phyloP scores from a whole-genome alignment of 2,888 invertebrate genomes.

The Urechis unicinctus region DNA sequence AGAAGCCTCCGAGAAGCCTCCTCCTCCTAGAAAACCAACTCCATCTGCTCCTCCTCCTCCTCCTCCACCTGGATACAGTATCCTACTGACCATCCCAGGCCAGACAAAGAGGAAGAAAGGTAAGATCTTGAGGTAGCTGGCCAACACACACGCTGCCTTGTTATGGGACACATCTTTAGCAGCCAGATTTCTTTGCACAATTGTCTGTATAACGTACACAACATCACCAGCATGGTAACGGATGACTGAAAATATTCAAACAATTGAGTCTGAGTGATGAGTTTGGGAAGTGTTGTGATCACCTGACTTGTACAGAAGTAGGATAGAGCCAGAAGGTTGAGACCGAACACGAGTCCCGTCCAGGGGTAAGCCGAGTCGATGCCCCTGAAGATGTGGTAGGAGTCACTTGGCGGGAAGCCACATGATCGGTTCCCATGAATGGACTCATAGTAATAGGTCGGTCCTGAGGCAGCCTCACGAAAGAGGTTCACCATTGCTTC shows the following conservation, averaged over 20 bases:
- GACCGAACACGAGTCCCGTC: constrained; percentile 22
- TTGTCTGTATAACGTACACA: constrained; percentile 43
- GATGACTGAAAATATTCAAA: not conserved
- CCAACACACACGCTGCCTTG: constrained; percentile 53
- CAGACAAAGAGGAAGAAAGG: constrained; percentile 53
- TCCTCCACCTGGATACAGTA: constrained; percentile 52
- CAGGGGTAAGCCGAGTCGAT: constrained; percentile 22
- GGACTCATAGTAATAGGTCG: constrained; percentile 22
- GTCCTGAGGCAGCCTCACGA: constrained; percentile 45
- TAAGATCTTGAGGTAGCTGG: constrained; percentile 52
- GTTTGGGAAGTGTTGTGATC: no score
- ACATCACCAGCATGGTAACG: not conserved
- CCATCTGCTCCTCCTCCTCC: no score
- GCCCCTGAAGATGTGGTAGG: constrained; percentile 22
- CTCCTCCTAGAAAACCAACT: no score
- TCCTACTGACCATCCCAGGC: constrained; percentile 54
- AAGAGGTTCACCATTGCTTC: constrained; percentile 46
- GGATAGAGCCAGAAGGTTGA: constrained; percentile 17
- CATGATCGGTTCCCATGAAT: constrained; percentile 16
- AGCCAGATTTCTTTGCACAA: constrained; percentile 55
- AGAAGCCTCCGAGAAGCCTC: no score
- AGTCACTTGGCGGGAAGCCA: constrained; percentile 21
- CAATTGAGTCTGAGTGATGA: no score
- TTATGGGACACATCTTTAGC: constrained; percentile 54
- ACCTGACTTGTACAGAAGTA: constrained; percentile 24